These are phyloP conservation scores for Chondrosia reniformis DNA, from an alignment of 37 sponge, comb jelly and placozoan species.

Conservation along the genomic window DNA sequence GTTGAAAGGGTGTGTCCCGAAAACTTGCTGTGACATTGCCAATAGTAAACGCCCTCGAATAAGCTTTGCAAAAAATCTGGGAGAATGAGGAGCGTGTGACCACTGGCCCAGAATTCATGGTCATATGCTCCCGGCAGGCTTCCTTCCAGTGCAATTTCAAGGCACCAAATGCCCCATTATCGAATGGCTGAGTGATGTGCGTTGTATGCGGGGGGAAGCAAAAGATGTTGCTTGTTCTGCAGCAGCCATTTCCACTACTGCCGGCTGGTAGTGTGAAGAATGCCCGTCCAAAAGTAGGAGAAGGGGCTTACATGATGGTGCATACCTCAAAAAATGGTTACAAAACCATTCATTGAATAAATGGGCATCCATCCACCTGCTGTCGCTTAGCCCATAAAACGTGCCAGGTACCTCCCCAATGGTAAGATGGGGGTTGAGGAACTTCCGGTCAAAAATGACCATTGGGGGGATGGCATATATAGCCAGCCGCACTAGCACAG, in stretches of 20 bases:
- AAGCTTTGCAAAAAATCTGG: not conserved
- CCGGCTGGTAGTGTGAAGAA: conserved; percentile 12
- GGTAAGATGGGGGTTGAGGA: not conserved
- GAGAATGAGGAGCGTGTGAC: not conserved
- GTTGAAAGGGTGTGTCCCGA: not conserved
- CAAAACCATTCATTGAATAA: conserved; percentile 19
- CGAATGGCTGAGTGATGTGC: conserved; percentile 15
- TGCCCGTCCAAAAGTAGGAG: conserved; percentile 15
- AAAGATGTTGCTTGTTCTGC: not conserved
- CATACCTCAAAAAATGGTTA: conserved; percentile 19
- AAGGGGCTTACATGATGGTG: conserved; percentile 15
- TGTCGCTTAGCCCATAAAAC: not conserved
- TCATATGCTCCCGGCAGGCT: not conserved
- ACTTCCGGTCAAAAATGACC: not conserved
- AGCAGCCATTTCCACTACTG: not conserved
- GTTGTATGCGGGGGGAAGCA: conserved; percentile 17
- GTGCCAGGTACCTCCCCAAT: conserved; percentile 23
- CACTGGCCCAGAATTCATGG: not conserved
- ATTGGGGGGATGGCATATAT: conserved; percentile 3
- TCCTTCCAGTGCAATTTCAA: conserved; percentile 9
- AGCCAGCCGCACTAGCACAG: conserved; percentile 21
- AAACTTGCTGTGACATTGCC: not conserved
- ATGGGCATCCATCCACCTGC: conserved; percentile 12
- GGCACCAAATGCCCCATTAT: not conserved
- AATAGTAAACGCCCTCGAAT: not conserved